These are phyloP conservation scores for Lepidochitona cinerea DNA, from an alignment of 2,888 invertebrate genomes.

Conservation along the genomic window DNA sequence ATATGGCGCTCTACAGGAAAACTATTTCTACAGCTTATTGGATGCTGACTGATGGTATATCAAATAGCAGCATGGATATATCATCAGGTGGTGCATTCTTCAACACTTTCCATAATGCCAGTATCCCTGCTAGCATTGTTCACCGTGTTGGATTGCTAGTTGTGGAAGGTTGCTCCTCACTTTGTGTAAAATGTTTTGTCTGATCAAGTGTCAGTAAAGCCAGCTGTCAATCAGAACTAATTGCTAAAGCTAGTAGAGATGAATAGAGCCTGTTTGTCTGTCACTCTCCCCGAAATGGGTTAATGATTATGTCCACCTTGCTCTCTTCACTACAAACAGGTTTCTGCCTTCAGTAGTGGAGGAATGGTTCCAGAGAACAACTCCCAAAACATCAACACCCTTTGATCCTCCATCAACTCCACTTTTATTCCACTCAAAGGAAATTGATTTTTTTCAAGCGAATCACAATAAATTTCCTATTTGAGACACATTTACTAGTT, in stretches of 20 bases:
- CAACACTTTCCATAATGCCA: no score
- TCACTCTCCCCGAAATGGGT: background rate
- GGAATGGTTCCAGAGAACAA: background rate
- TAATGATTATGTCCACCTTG: background rate
- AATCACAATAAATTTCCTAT: no score
- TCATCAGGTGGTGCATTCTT: no score
- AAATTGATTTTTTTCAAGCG: background rate
- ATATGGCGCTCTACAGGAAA: no score
- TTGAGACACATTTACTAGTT: no score
- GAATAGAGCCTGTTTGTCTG: background rate
- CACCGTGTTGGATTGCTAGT: no score
- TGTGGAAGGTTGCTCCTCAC: background rate
- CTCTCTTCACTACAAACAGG: no score
- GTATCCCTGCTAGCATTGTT: no score
- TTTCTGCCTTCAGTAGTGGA: background rate
- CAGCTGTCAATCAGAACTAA: background rate
- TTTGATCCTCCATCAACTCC: background rate
- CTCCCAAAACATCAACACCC: no score
- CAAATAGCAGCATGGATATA: no score
- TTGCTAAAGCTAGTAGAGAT: background rate
- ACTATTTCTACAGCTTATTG: no score
- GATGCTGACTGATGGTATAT: no score
- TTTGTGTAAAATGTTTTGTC: background rate
- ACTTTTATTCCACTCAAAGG: background rate
- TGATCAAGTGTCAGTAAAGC: background rate